These are phyloP conservation scores for Leucoraja ocellata DNA, from an alignment of 2,797 vertebrate genomes.

Conservation along the genomic window DNA sequence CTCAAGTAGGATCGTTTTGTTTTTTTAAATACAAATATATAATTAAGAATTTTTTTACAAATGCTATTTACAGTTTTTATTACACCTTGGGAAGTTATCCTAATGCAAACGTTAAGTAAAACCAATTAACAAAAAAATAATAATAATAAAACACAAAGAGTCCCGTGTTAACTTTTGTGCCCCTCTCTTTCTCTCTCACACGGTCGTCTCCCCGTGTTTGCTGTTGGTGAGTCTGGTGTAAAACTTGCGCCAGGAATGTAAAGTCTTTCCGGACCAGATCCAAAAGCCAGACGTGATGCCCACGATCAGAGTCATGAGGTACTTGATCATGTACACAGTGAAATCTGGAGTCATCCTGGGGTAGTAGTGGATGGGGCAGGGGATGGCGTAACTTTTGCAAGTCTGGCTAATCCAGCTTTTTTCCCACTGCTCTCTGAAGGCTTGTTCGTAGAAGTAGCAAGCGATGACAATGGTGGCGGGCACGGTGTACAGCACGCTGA, in stretches of 20 bases:
- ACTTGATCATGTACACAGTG: slow-evolving; percentile 98
- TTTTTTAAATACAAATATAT: slow-evolving; percentile 87
- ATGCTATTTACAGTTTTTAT: slow-evolving; percentile 86
- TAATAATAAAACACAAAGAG: background rate
- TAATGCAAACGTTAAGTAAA: slow-evolving; percentile 43
- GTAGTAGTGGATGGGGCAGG: slow-evolving; percentile 74
- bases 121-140: background rate
- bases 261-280: slow-evolving; percentile 98
- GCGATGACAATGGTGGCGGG: slow-evolving; percentile 93
- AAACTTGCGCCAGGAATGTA: slow-evolving; percentile 93
- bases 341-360: slow-evolving; percentile 89
- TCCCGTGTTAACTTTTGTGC: background rate
- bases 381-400: slow-evolving; percentile 86
- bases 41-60: slow-evolving; percentile 73
- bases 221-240: slow-evolving; percentile 82
- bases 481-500: slow-evolving; percentile 92
- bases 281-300: slow-evolving; percentile 97
- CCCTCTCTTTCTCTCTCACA: slow-evolving; percentile 53
- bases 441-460: slow-evolving; percentile 96
- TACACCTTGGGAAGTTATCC: slow-evolving; percentile 58
- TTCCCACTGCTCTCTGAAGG: slow-evolving; percentile 89
- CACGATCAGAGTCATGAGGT: slow-evolving; percentile 97
- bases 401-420: slow-evolving; percentile 84
- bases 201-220: slow-evolving; percentile 86
- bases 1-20: slow-evolving; percentile 29